These are phyloP conservation scores for Cosmia trapezina DNA, from an alignment of 2,888 invertebrate species.

Conservation along the genomic window DNA sequence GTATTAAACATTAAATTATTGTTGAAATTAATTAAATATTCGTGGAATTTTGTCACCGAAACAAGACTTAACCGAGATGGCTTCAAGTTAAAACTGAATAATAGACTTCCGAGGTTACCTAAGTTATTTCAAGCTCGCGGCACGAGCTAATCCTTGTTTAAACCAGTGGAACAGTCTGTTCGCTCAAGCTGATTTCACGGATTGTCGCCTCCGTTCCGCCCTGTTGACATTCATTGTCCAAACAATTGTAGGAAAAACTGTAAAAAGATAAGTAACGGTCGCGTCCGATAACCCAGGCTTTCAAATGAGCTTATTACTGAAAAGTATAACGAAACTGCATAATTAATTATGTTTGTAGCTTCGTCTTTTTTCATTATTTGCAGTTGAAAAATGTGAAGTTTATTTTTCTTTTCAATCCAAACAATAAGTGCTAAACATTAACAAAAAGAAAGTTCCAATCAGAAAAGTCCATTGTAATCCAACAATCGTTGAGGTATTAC, in stretches of 20 bases:
- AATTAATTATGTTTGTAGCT: background rate
- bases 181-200: conserved; percentile 73
- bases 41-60: conserved; percentile 1
- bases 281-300: conserved; percentile 33
- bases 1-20: conserved; percentile 12
- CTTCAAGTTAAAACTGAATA: conserved; percentile 14
- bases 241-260: conserved; percentile 60
- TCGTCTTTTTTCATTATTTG: conserved; percentile 9
- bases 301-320: conserved; percentile 16
- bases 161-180: conserved; percentile 54
- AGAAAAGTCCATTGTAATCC: conserved; percentile 39
- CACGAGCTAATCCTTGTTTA: conserved; percentile 43
- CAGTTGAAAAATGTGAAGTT: conserved; percentile 4
- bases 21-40: conserved; percentile 27
- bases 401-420: conserved; percentile 19
- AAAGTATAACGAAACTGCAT: conserved; percentile 14
- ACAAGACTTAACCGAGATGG: background rate
- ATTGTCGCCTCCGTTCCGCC: conserved; percentile 71
- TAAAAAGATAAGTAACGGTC: conserved; percentile 61
- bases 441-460: conserved; percentile 30
- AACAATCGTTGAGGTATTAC: conserved; percentile 35
- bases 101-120: conserved; percentile 18
- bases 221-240: conserved; percentile 70
- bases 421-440: conserved; percentile 17
- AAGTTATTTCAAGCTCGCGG: conserved; percentile 31